These are phyloP conservation scores for Adelognathus sp. DNA, from an alignment of 2,888 invertebrate genomes.

Conservation along the genomic window DNA sequence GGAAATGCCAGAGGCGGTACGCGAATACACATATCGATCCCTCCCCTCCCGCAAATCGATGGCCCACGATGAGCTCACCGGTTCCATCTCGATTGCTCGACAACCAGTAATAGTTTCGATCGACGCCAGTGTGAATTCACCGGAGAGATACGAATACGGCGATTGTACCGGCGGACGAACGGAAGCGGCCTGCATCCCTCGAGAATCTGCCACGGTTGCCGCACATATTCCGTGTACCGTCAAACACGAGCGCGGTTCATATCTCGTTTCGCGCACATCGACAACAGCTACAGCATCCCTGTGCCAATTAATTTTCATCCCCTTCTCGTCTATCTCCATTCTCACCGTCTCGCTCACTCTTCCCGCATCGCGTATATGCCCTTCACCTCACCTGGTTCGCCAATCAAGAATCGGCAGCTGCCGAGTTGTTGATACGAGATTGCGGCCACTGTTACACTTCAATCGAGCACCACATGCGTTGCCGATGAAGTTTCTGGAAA, in stretches of 20 bases:
- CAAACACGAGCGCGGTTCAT: conserved; percentile 12
- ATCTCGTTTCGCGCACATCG: not conserved
- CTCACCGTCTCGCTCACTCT: not conserved
- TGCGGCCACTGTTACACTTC: conserved; percentile 6
- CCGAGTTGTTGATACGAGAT: not conserved
- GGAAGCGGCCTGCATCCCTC: conserved; percentile 7
- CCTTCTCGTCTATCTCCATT: not conserved
- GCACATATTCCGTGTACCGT: not conserved
- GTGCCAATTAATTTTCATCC: conserved; percentile 24
- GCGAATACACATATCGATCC: not conserved
- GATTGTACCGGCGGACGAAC: conserved; percentile 1
- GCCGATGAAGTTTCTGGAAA: not conserved
- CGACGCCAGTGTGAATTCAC: conserved; percentile 3
- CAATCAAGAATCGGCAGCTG: conserved; percentile 7
- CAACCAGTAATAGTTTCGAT: conserved; percentile 35
- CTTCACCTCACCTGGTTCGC: not conserved
- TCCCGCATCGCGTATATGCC: not conserved
- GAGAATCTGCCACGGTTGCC: not conserved
- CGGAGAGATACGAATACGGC: conserved; percentile 21
- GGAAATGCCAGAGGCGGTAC: conserved; percentile 6
- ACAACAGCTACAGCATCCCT: conserved; percentile 8
- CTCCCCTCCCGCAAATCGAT: conserved; percentile 8
- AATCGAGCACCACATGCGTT: not conserved
- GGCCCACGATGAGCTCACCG: conserved; percentile 24
- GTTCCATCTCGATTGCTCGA: conserved; percentile 32